These are phyloP conservation scores for Bufotes viridis DNA, from an alignment of 2,797 vertebrate species.

Conservation along the genomic window DNA sequence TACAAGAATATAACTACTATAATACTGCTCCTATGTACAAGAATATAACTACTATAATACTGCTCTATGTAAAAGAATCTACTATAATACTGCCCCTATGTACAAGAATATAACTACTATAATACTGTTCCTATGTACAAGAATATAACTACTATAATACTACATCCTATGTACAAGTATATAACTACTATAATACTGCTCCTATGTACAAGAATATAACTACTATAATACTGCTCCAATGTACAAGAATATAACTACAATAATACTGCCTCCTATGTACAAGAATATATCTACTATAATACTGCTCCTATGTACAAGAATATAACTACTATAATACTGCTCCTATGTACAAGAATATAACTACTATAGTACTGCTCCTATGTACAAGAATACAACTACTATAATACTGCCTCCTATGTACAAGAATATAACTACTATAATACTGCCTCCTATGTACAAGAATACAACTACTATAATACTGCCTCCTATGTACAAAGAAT, in stretches of 20 bases:
- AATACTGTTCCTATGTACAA: neutral
- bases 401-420: too few species aligned
- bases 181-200: conserved; percentile 8
- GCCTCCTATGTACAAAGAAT: too few species aligned
- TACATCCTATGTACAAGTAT: neutral
- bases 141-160: neutral
- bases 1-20: conserved; percentile 11
- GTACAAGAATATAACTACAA: conserved; percentile 2
- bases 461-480: too few species aligned
- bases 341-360: neutral
- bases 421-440: too few species aligned
- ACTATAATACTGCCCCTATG: too few species aligned
- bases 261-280: conserved; percentile 3
- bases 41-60: neutral
- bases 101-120: conserved; percentile 1
- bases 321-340: conserved; percentile 17
- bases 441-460: too few species aligned
- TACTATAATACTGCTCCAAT: conserved; percentile 2
- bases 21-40: neutral
- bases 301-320: conserved; percentile 5
- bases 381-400: too few species aligned
- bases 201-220: neutral
- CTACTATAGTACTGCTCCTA: too few species aligned
- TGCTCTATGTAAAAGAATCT: too few species aligned
- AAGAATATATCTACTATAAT: conserved; percentile 12